Evolutionary conservation across 1,140 invertebrate species (phyloP), one percentile per base, ranked within the genome.

Genomic region (Micrasema minimum): DNA sequence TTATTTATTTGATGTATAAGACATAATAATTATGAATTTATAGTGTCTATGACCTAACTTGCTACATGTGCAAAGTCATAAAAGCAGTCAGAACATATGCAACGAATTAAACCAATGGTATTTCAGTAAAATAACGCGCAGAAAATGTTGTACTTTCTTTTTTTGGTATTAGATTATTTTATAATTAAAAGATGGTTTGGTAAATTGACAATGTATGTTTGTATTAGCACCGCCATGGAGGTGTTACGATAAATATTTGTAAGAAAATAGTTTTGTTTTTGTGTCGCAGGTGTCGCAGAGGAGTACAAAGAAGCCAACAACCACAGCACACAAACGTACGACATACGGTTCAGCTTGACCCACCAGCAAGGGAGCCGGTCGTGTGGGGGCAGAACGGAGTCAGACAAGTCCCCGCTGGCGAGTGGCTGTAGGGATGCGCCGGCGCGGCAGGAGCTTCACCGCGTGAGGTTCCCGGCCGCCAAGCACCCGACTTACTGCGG

Each of bases 291-390:
- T 59, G 71, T 64, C 71, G 74, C 64, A 9, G 74, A 75, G 50
- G 74, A 75, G 14, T 73, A 66, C 71, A 71, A 71, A 72, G 74
- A 73, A 23, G 69, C 48, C 53, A 75, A 75, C 74, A 75, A 72
- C 68, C 71, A 59, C 59, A 75, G 68, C 59, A 75, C 74, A 35
- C 71, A 72, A 38, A 75, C 74, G 57, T 75, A 71, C 74, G 74
- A 73, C 66, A 75, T 69, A 45, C 57, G 71, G 38, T 75, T 57
- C 74, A 73, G 71, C 43, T 43, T 75, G 43, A 71, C 61, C 45
- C 69, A 72, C 41, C 57, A 65, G 57, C 55, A 18, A 41, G 59
- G 59, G 16, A 53, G 10, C 12, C 37, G 55, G 9, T 14, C 12
- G 9, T 66, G 14, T 1, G 65, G 11, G n/a, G 20, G 12, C 6